Evolutionary conservation across 2,113 vertebrate genomes (phyloP), one percentile per base, ranked within the genome.

Genomic region (Chloropsis hardwickii): DNA sequence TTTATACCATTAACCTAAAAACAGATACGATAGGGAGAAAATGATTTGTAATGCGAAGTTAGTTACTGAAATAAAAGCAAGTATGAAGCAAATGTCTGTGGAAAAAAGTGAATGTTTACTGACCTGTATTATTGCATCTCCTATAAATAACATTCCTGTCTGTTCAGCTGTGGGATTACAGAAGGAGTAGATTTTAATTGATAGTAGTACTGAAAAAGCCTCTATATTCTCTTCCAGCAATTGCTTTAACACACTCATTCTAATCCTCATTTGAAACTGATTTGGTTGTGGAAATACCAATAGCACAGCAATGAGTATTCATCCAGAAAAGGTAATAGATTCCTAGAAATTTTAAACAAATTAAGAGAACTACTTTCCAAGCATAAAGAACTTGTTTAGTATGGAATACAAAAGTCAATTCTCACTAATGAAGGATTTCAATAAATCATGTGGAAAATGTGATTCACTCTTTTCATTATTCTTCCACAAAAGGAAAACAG

Each of bases 1-100:
- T 98, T 98, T 95, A 99, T 99, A 93, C 99, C 99, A 91, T 99
- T 99, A 94, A 99, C 98, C 99, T 99, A 96, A 94, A 98, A 89
- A 13, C 33, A 93, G 81, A 96, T 40, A 84, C 0, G 2, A 96
- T 40, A 96, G 53, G 27, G 61, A 97, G 61, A 96, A 61, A 92
- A 70, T 93, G 0, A 97, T 90, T 95, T 82, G 56, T 31, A 95
- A 54, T 44, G n/a, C 3, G 7, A 47, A 78, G 64, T 58, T 45
- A 76, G 28, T 27, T 62, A 84, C 45, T 56, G 40, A 93, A 91
- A 85, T 58, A 91, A 88, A 94, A 56, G 24, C 31, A 94, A 69
- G 33, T 10, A 66, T 24, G 33, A 90, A 85, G 44, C 14, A 94
- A 78, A 69, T 14, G 11, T 69, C 25, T 33, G 21, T 14, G 5